Percentiles rank a stretch among this genome's conserved stretches.
These are phyloP conservation scores for Cylloceria caligata DNA, from an alignment of 2,888 invertebrate genomes.

Conservation along the genomic window DNA sequence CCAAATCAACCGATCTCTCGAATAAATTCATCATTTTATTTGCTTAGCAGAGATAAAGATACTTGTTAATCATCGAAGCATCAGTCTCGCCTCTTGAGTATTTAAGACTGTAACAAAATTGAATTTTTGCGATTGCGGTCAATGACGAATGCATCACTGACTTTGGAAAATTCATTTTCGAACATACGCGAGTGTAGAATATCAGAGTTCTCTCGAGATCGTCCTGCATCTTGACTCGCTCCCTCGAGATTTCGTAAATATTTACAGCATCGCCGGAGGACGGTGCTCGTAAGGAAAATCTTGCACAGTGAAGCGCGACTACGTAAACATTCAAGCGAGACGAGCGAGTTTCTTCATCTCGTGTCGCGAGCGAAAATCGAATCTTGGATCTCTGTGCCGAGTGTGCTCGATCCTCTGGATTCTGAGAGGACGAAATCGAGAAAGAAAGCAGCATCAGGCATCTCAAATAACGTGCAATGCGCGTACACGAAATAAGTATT, in stretches of 20 bases:
- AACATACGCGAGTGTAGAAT: neutral
- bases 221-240: slow-evolving; percentile 14
- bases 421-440: neutral
- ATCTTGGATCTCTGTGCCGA: slow-evolving; percentile 9
- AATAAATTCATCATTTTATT: neutral
- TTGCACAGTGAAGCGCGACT: slow-evolving; percentile 42
- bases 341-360: slow-evolving; percentile 41
- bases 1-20: neutral
- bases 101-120: neutral
- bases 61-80: neutral
- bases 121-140: neutral
- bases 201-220: neutral
- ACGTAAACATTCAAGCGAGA: slow-evolving; percentile 34
- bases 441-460: slow-evolving; percentile 5
- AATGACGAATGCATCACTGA: neutral
- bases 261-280: slow-evolving; percentile 44
- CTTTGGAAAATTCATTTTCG: neutral
- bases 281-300: slow-evolving; percentile 34
- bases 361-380: slow-evolving; percentile 45
- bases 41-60: neutral
- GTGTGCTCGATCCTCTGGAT: neutral
- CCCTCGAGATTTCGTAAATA: slow-evolving; percentile 55
- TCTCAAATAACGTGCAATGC: slow-evolving; percentile 8
- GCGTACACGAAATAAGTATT: slow-evolving; percentile 15
- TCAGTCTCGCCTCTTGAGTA: neutral